Evolutionary conservation across 2,113 vertebrate species (phyloP).

Genomic region (Vulpes lagopus): DNA sequence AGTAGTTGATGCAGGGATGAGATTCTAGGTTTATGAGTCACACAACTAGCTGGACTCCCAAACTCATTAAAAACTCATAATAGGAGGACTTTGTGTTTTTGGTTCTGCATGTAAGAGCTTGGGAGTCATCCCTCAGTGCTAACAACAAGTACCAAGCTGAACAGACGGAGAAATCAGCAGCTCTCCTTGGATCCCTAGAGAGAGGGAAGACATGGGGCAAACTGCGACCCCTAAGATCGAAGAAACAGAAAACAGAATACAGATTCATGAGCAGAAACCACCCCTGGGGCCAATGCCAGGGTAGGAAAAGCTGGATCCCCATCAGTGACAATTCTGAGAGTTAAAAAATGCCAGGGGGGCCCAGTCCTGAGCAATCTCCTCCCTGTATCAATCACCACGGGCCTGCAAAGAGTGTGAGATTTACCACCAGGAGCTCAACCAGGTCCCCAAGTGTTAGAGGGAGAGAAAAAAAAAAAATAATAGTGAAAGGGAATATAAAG

Average conservation of each 20-base stretch:
- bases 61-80: not conserved
- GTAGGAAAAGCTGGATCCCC: not conserved
- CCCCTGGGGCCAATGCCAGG: not conserved
- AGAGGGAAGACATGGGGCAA: not conserved
- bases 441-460: not conserved
- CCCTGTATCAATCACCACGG: not conserved
- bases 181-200: not conserved
- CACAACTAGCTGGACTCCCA: not conserved
- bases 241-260: not conserved
- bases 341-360: not conserved
- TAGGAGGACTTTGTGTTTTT: not conserved
- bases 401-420: not conserved
- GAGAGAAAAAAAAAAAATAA: not conserved
- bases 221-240: not conserved
- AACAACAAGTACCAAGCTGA: not conserved
- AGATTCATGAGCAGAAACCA: not conserved
- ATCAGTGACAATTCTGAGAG: not conserved
- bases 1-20: not conserved
- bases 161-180: not conserved
- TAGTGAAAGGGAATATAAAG: too few species aligned
- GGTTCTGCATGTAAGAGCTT: not conserved
- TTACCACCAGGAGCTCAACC: not conserved
- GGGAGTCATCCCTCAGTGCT: not conserved
- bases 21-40: slow-evolving; percentile 26
- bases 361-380: not conserved